phyloP scores from a whole-genome alignment of 2,888 invertebrate species.

The Mythimna pallens region DNA sequence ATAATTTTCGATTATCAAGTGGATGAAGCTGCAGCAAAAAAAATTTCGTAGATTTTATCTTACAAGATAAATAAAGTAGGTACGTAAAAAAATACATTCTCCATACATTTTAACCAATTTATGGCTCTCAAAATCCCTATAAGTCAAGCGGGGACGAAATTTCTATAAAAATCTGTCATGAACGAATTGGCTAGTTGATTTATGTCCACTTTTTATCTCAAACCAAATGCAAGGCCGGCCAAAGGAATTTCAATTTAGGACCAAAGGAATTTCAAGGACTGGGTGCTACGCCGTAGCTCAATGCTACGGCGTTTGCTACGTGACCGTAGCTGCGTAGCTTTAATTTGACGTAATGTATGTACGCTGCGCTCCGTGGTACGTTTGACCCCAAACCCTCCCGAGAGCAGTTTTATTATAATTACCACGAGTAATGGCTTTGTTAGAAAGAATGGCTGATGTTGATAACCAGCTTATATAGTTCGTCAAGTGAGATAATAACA shows the following conservation, averaged over 20 bases:
- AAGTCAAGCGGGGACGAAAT: background rate
- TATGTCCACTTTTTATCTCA: slow-evolving; percentile 30
- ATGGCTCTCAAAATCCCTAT: background rate
- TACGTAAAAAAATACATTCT: background rate
- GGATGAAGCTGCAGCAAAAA: too few relatives aligned
- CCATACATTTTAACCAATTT: background rate
- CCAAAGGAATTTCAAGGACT: slow-evolving; percentile 46
- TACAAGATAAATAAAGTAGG: too few relatives aligned
- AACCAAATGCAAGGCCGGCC: slow-evolving; percentile 23
- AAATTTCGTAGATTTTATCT: too few relatives aligned
- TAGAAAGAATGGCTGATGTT: background rate
- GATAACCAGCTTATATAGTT: background rate
- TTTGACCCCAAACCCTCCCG: background rate
- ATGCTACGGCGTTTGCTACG: slow-evolving; percentile 60
- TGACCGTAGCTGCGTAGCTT: slow-evolving; percentile 44
- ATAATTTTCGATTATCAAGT: too few relatives aligned
- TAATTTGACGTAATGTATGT: slow-evolving; percentile 47
- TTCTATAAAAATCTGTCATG: too few relatives aligned
- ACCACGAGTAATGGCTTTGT: background rate
- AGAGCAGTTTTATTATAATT: background rate
- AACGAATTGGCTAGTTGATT: slow-evolving; percentile 13
- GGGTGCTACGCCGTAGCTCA: slow-evolving; percentile 20
- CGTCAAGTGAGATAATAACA: background rate
- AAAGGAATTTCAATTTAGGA: slow-evolving; percentile 61
- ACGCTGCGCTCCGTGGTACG: slow-evolving; percentile 32